These are phyloP conservation scores for Noctua pronuba DNA, from an alignment of 2,888 invertebrate species.

Conservation along the genomic window DNA sequence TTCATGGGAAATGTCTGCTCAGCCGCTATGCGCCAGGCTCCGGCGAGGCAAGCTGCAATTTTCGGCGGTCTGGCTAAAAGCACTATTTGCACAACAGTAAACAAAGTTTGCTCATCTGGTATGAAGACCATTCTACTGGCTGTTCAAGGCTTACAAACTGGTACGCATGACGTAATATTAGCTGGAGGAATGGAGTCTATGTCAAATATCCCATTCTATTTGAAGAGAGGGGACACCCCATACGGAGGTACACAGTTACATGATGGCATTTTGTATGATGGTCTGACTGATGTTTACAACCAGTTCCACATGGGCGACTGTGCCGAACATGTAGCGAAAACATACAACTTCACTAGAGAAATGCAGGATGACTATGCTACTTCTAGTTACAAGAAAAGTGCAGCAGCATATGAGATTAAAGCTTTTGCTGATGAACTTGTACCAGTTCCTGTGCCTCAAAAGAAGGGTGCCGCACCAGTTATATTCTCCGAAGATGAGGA, in stretches of 20 bases:
- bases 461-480: conserved; percentile 94
- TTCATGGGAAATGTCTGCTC: conserved; percentile 96
- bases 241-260: conserved; percentile 96
- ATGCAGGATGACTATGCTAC: conserved; percentile 99
- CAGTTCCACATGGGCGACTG: conserved; percentile 99
- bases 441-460: conserved; percentile 95
- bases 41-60: conserved; percentile 98
- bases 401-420: conserved; percentile 94
- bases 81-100: conserved; percentile 97
- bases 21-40: conserved; percentile 97
- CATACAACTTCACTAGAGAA: conserved; percentile 94
- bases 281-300: conserved; percentile 98
- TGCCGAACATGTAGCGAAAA: conserved; percentile 99
- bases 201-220: conserved; percentile 99
- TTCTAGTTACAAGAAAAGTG: conserved; percentile 96
- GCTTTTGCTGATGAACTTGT: conserved; percentile 95
- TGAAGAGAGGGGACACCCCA: conserved; percentile 96
- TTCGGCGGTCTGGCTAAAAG: conserved; percentile 97
- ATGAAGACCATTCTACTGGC: conserved; percentile 99
- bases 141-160: conserved; percentile 97
- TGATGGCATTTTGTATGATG: conserved; percentile 99
- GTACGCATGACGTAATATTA: conserved; percentile 96
- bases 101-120: conserved; percentile 99
- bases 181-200: conserved; percentile 99
- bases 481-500: conserved; percentile 97